phyloP scores from a whole-genome alignment of 2,797 vertebrate species.

The Microhierax caerulescens region DNA sequence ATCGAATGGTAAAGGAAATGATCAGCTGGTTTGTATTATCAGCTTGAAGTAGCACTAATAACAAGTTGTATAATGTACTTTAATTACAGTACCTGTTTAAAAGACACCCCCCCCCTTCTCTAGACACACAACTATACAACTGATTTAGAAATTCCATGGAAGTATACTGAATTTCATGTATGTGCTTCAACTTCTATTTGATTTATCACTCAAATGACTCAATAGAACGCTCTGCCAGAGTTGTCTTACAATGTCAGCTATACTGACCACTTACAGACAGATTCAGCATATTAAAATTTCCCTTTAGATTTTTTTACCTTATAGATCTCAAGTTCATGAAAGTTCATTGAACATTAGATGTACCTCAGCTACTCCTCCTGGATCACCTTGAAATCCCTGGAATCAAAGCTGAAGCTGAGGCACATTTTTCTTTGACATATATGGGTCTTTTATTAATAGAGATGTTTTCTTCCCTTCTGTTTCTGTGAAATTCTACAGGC shows the following conservation, averaged over 20 bases:
- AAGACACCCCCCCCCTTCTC: fast-evolving
- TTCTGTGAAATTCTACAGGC: not conserved
- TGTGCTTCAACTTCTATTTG: not conserved
- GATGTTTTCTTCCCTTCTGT: not conserved
- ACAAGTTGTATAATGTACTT: not conserved
- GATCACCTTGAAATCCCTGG: not conserved
- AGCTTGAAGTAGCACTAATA: not conserved
- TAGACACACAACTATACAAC: not conserved
- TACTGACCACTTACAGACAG: not conserved
- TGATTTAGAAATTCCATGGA: not conserved
- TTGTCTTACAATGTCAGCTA: not conserved
- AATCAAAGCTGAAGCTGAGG: not conserved
- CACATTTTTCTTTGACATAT: not conserved
- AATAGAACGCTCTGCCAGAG: not conserved
- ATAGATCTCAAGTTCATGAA: not conserved
- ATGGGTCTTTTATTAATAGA: not conserved
- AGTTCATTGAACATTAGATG: not conserved
- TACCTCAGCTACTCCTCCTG: not conserved
- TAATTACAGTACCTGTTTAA: not conserved
- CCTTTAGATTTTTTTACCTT: not conserved
- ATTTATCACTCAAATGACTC: not conserved
- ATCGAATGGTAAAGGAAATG: not conserved
- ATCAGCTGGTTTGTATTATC: not conserved
- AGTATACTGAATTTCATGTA: not conserved
- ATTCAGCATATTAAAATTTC: not conserved